Evolutionary conservation across 2,113 vertebrate genomes (phyloP), one percentile per base, ranked within the genome.

Genomic region (Castor canadensis): DNA sequence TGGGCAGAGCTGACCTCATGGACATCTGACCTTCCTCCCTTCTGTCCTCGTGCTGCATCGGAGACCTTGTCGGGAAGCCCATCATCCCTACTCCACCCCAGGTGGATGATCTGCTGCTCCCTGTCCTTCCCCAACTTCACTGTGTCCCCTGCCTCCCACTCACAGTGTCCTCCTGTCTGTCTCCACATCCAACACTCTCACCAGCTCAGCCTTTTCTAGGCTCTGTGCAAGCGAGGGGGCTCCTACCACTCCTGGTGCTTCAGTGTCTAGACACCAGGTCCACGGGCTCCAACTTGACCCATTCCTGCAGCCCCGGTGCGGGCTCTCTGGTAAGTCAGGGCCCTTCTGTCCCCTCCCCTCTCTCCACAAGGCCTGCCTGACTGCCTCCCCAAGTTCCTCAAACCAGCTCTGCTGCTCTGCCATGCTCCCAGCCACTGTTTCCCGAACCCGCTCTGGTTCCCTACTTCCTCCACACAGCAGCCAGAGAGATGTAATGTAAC

Each of bases 261-360:
- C 22, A 5, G 8, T 32, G 13, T 30, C 84, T 22, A n/a, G n/a
- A 12, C 9, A 6, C 28, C 20, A 4, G 0, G 30, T 2, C 56
- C 66, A 16, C 32, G 22, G 15, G 28, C n/a, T n/a, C n/a, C n/a
- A n/a, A n/a, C n/a, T n/a, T n/a, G n/a, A n/a, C n/a, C n/a, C n/a
- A n/a, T n/a, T n/a, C n/a, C n/a, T n/a, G 45, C 26, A 58, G 64
- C 43, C n/a, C 58, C 5, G 1, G 12, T 0, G 24, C 20, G 49
- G 24, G 22, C 52, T 56, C 19, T 30, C 62, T 4, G 5, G 47
- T 20, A 0, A 38, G 22, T 26, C 0, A 35, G 13, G 7, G 49
- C 20, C 38, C 0, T 4, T n/a, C 19, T 9, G n/a, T 15, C 32
- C 30, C 0, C 45, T 16, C 6, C 6, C 1, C 17, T 15, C 40